A percentile compares a stretch with the other conserved stretches of the same genome.
Evolutionary conservation across 2,113 vertebrate species (phyloP).

Genomic region (Nycticryphes semicollaris): DNA sequence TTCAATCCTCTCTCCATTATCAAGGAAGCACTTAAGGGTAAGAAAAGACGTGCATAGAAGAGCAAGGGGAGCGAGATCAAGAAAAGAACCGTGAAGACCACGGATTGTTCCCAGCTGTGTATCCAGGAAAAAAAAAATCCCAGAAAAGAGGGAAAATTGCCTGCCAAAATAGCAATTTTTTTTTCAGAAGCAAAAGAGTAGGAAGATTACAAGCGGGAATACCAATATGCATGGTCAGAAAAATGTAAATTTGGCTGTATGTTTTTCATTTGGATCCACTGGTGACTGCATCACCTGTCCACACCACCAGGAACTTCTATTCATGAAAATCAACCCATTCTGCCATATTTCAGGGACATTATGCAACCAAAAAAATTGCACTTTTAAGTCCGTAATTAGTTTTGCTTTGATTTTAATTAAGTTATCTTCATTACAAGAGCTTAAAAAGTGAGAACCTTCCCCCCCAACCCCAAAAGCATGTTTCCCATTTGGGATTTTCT

Average conservation of each 20-base stretch:
- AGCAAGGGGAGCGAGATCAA: accelerated
- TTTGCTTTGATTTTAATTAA: slow-evolving; percentile 64
- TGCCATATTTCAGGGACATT: neutral
- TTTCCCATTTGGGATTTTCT: slow-evolving; percentile 62
- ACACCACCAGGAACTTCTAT: neutral
- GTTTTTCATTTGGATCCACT: neutral
- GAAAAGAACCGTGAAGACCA: neutral
- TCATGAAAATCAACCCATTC: neutral
- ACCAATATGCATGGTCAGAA: neutral
- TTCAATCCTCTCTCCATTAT: neutral
- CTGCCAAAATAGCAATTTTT: neutral
- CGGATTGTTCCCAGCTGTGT: neutral
- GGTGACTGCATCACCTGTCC: neutral
- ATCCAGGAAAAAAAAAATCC: neutral
- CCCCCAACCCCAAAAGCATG: neutral
- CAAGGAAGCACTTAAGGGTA: neutral
- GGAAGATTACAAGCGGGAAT: neutral
- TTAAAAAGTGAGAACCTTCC: neutral
- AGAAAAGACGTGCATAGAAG: accelerated
- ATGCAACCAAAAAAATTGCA: neutral
- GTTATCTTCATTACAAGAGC: slow-evolving; percentile 33
- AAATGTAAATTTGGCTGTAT: neutral
- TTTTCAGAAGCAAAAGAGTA: neutral
- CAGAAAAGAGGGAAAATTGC: neutral
- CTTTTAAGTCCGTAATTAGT: slow-evolving; percentile 46